phyloP scores from a whole-genome alignment of 2,888 invertebrate genomes.

The Cephus pulcher region DNA sequence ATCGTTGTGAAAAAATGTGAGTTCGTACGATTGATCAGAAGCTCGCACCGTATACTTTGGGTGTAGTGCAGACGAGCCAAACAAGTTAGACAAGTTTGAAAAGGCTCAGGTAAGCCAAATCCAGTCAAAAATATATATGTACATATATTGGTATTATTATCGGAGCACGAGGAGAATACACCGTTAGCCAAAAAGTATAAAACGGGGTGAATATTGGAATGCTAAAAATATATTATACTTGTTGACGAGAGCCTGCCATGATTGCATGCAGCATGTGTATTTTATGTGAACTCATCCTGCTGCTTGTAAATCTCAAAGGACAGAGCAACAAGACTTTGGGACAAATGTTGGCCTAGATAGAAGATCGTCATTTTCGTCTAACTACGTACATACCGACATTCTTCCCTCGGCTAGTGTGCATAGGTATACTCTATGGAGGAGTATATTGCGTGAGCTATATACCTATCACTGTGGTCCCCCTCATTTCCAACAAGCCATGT shows the following conservation, averaged over 20 bases:
- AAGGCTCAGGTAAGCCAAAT: neutral
- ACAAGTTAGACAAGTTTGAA: neutral
- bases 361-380: neutral
- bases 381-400: neutral
- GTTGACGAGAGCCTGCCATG: neutral
- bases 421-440: neutral
- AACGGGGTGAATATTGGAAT: neutral
- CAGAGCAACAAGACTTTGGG: neutral
- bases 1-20: neutral
- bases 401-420: neutral
- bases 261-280: neutral
- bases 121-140: neutral
- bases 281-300: neutral
- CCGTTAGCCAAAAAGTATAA: neutral
- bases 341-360: neutral
- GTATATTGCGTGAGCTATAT: neutral
- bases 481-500: neutral
- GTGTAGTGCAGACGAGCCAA: neutral
- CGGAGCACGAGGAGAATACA: neutral
- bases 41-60: neutral
- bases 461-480: neutral
- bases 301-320: neutral
- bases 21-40: neutral
- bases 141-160: neutral
- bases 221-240: neutral